Evolutionary conservation across 1,140 invertebrate species (phyloP).

Genomic region (Aporrectodea caliginosa): DNA sequence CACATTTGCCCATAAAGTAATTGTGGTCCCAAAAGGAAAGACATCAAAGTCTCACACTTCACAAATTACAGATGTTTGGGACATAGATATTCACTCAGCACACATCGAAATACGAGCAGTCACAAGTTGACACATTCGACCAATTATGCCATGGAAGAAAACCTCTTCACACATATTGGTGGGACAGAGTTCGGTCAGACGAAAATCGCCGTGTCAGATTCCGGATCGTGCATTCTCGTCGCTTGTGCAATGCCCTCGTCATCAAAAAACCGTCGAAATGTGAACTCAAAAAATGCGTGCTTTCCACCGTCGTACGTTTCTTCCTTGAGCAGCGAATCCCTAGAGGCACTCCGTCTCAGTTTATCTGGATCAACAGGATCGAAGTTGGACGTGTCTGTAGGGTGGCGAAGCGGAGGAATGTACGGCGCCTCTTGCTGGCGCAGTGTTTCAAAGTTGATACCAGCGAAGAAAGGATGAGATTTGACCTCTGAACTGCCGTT

Average conservation of each 20-base stretch:
- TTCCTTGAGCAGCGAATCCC: conserved; percentile 40
- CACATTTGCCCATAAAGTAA: too few relatives aligned
- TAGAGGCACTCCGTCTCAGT: conserved; percentile 73
- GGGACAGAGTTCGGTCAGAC: background rate
- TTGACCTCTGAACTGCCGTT: conserved; percentile 90
- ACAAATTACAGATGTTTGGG: too few relatives aligned
- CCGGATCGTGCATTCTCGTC: background rate
- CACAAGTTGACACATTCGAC: too few relatives aligned
- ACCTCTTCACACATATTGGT: too few relatives aligned
- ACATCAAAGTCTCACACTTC: too few relatives aligned
- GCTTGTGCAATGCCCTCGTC: conserved; percentile 35
- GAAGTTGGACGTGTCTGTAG: conserved; percentile 88
- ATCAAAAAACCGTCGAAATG: conserved; percentile 96
- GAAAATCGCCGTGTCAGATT: background rate
- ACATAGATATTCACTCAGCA: too few relatives aligned
- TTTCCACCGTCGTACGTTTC: conserved; percentile 56
- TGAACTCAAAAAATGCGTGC: conserved; percentile 98
- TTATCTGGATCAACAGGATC: conserved; percentile 60
- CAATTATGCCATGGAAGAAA: too few relatives aligned
- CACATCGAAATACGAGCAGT: too few relatives aligned
- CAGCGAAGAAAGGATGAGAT: conserved; percentile 82
- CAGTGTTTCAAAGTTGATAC: conserved; percentile 79
- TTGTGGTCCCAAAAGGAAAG: too few relatives aligned
- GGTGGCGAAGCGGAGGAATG: conserved; percentile 85
- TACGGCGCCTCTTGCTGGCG: conserved; percentile 83